These are phyloP conservation scores for Melanophora roralis DNA, from an alignment of 2,888 invertebrate species.

Conservation along the genomic window DNA sequence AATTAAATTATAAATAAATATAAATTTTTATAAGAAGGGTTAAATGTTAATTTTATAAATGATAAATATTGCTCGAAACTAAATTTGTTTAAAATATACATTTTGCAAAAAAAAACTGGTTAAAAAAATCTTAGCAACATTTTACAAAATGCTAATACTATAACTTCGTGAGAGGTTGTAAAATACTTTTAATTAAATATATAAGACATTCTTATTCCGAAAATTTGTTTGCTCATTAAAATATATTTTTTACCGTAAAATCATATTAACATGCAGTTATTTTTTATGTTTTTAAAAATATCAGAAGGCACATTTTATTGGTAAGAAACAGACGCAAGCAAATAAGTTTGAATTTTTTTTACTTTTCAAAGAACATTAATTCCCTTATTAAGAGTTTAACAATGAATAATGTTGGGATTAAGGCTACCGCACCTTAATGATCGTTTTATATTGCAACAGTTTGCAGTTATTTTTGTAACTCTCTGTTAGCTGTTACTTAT, in stretches of 20 bases:
- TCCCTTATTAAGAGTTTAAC: conserved; percentile 29
- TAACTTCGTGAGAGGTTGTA: too few species aligned
- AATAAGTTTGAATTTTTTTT: not conserved
- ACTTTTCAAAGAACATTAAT: not conserved
- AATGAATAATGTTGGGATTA: conserved; percentile 5
- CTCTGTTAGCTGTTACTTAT: not conserved
- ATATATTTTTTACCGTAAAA: conserved; percentile 28
- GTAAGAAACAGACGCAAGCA: conserved; percentile 23
- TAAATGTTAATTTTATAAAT: too few species aligned
- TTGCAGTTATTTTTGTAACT: conserved; percentile 8
- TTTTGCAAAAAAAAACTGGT: too few species aligned
- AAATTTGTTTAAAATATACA: too few species aligned
- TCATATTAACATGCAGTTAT: conserved; percentile 18
- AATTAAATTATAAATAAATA: too few species aligned
- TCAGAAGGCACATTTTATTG: conserved; percentile 11
- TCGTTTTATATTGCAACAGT: conserved; percentile 55
- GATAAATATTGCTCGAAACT: too few species aligned
- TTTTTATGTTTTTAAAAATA: not conserved
- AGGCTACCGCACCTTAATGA: conserved; percentile 57
- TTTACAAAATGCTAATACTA: too few species aligned
- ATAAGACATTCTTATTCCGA: too few species aligned
- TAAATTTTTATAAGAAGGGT: too few species aligned
- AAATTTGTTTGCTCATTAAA: conserved; percentile 37
- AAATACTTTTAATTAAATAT: too few species aligned
- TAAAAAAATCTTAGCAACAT: too few species aligned